Evolutionary conservation across 2,113 vertebrate species (phyloP), one percentile per base, ranked within the genome.

Genomic region (Heloderma charlesbogerti): DNA sequence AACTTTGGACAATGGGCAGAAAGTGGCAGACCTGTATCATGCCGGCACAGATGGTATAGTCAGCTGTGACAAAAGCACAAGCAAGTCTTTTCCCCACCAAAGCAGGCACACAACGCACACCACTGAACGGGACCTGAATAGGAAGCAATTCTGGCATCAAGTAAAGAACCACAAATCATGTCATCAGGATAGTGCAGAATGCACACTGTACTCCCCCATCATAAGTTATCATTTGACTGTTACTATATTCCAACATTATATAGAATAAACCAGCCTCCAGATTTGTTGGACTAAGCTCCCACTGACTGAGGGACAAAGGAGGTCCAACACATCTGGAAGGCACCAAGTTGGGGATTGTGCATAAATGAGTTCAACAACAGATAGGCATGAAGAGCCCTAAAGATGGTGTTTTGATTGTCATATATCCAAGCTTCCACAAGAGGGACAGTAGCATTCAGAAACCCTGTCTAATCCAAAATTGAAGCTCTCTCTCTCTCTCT

Each of bases 351-450:
- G 27, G 40, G 27, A 31, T 22, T 16, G 43, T 20, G 27, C 63
- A 69, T 69, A 69, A 85, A 67, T 25, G 9, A 45, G 29, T 20
- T 22, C 80, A 81, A 37, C 51, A 82, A 20, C 31, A 1, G 66
- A 34, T 10, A 20, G 51, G 79, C 79, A 78, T 48, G 31, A n/a
- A 87, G 51, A 75, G 43, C 37, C 40, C 54, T 31, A 77, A 48
- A 77, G 60, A 51, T 34, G n/a, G 29, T 67, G 29, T 0, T 1
- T 27, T 37, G 7, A 45, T 3, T 83, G 87, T 48, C n/a, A 31
- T 89, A 72, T 54, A 66, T 5, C 43, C 51, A 15, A 48, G 16
- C 16, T 57, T 51, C 91, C 91, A 88, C 87, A 79, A 91, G 91
- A 85, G 91, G 91, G 91, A 60, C 22, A 57, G 40, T 51, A 10